Base-by-base conservation (phyloP, 1,140 invertebrate species). In the Drepana arcuata region DNA sequence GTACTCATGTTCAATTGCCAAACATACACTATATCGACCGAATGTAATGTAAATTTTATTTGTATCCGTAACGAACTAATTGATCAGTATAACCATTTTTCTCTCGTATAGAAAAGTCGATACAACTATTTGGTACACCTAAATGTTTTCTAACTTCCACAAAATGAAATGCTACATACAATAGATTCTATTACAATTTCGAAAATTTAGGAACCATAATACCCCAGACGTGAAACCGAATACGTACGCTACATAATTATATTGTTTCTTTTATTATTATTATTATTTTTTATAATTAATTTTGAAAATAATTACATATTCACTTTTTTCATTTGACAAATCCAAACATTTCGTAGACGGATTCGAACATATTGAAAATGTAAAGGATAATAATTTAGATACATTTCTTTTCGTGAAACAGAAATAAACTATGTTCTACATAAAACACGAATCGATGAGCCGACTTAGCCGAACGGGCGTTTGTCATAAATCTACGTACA, bases 131-230 rank as follows among this genome's bases (percentile, higher is more conserved):
- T 79, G 72, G 68, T 77, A 81, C 70, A 74, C 60, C 73, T 81
- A 81, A 74, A 71, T 74, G 73, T 71, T 57, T 62, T 59, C 73
- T 78, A 78, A 69, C 40, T 63, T 67, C 64, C 68, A 78, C n/a
- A 77, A 74, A 78, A 78, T 63, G 55, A 81, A 81, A 73, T 61
- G 65, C 72, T 81, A 79, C 70, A 71, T 68, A 68, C 66, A 77
- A 81, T 81, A 81, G 77, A 81, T 66, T 77, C 73, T 79, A 82
- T 78, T 82, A 79, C 73, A 82, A 78, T 82, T 79, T 82, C 73
- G 74, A 82, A 79, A 81, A 82, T 82, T 82, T 82, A 82, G 78
- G 78, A 82, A 82, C 78, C 78, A 79, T 82, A 79, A 82, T 78
- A 82, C 78, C 78, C n/a, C 70, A 79, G 79, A 81, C 70, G 70